Evolutionary conservation across 53 echinoderm and acorn worm species (phyloP).

Genomic region (Mesocentrotus franciscanus): DNA sequence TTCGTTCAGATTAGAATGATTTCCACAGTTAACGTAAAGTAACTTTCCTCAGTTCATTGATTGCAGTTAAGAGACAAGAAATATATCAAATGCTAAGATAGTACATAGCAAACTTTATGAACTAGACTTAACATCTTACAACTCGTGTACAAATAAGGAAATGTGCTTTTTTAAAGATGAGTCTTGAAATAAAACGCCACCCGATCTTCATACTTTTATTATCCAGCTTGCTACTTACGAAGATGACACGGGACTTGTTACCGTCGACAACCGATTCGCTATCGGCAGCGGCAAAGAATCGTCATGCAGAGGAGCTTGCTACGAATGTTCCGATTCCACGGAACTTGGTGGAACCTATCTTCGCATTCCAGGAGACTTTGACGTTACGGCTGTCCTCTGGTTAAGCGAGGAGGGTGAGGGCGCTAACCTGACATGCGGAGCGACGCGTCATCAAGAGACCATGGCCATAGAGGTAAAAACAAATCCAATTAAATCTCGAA

Average conservation of each 20-base stretch:
- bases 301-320: conserved; percentile 71
- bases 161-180: background rate
- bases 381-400: conserved; percentile 74
- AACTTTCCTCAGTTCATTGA: too few relatives aligned
- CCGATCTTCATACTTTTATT: background rate
- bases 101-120: too few relatives aligned
- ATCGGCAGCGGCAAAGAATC: conserved; percentile 45
- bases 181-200: background rate
- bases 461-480: conserved; percentile 61
- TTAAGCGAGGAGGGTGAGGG: conserved; percentile 67
- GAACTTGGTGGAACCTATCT: conserved; percentile 53
- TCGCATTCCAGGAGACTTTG: conserved; percentile 78
- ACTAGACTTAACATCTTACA: background rate
- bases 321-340: conserved; percentile 60
- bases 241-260: conserved; percentile 51
- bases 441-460: conserved; percentile 55
- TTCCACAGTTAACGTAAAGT: too few relatives aligned
- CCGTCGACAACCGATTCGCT: conserved; percentile 2
- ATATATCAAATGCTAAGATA: too few relatives aligned
- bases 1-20: too few relatives aligned
- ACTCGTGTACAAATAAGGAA: background rate
- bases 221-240: conserved; percentile 64
- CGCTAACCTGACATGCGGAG: conserved; percentile 68
- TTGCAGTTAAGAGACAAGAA: too few relatives aligned
- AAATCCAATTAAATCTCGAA: background rate